Evolutionary conservation across 1,140 invertebrate genomes (phyloP), one percentile per base, ranked within the genome.

Genomic region (Euborellia annulipes): DNA sequence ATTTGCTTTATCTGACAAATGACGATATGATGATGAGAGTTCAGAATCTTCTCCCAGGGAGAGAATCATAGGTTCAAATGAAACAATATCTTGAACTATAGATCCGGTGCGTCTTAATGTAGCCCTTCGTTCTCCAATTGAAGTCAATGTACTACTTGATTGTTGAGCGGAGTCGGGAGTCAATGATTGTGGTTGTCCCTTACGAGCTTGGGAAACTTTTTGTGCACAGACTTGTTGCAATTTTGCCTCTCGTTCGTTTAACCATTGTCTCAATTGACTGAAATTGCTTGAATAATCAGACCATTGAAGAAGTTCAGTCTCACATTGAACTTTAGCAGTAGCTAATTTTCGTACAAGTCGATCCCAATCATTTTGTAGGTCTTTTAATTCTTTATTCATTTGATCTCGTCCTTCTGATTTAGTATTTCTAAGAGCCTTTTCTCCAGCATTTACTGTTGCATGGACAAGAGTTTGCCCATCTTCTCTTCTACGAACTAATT

Each of bases 281-380:
- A 90, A 90, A 14, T 85, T 88, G 17, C 85, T 87, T 58, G 83
- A 90, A 58, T 92, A 93, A 60, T 93, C 90, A n/a, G 87, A 85
- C 88, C 88, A 93, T 72, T 92, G 87, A 1, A 94, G 62, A 7
- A 96, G 67, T 57, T 80, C 84, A 0, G 89, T 91, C 62, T 97
- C 91, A 16, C 95, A 61, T 54, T 89, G 80, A 16, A 94, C 88
- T 67, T 93, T 93, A 1, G 84, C 81, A 11, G 85, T 91, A 3
- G 85, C 87, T 65, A 95, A 84, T 61, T 91, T 92, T 61, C 85
- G 87, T 0, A 90, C 82, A 13, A 95, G 64, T 41, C 84, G 69
- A 60, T 95, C 92, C 86, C 91, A 95, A 53, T 92, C 88, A 41
- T 75, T 81, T 66, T 95, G 91, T 32, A 95, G 67, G 54, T 90